These are phyloP conservation scores for Quadroppia sp. DNA, from an alignment of 2,888 invertebrate genomes.

Conservation along the genomic window DNA sequence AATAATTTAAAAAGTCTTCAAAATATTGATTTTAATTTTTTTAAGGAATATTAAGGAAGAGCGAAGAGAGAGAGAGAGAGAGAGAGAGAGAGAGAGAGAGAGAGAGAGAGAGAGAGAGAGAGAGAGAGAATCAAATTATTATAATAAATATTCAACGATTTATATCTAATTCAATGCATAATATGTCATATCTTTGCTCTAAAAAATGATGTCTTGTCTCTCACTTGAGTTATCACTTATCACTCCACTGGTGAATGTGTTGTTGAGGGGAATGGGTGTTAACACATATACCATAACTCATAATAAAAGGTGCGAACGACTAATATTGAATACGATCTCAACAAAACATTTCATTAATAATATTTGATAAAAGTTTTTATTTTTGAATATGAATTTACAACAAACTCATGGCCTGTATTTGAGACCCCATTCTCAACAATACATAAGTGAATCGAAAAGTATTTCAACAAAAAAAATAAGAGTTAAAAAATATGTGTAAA, in stretches of 20 bases:
- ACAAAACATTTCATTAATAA: neutral
- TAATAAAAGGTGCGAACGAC: slow-evolving; percentile 1
- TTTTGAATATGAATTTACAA: neutral
- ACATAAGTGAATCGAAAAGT: too few relatives aligned
- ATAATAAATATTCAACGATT: neutral
- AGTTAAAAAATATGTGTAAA: neutral
- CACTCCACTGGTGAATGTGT: neutral
- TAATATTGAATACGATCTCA: neutral
- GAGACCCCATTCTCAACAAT: too few relatives aligned
- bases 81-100: too few relatives aligned
- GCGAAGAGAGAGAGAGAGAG: too few relatives aligned
- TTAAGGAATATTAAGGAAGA: too few relatives aligned
- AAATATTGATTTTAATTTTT: too few relatives aligned
- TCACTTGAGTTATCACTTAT: neutral
- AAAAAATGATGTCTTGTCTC: neutral
- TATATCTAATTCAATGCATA: neutral
- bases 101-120: too few relatives aligned
- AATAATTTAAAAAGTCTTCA: neutral
- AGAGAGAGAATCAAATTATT: neutral
- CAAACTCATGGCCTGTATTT: too few relatives aligned
- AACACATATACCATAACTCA: slow-evolving; percentile 5
- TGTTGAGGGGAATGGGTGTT: neutral
- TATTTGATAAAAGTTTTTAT: neutral
- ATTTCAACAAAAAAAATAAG: neutral
- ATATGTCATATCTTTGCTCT: neutral